Base-by-base conservation (phyloP, 2,113 vertebrate genomes). In the Nycticorax nycticorax region DNA sequence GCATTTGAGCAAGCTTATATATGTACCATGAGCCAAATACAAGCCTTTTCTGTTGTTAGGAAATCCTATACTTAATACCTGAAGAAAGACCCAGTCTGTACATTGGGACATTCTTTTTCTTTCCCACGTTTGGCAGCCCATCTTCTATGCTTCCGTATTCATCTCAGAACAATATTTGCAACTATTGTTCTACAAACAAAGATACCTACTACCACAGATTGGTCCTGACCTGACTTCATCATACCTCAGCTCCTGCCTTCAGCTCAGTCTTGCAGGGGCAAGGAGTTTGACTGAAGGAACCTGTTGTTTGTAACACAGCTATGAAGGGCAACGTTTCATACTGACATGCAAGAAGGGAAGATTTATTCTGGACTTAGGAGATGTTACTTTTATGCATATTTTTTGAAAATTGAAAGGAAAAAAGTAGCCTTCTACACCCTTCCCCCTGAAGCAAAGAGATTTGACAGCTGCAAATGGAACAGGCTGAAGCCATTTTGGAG, bases 401-500 rank as follows among this genome's bases (percentile, higher is more conserved):
- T 74, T 93, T 92, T 7, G 52, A 88, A 94, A 93, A 84, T 2
- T 33, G 14, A 62, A 59, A 43, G 57, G 28, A 79, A 94, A 55
- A 76, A 52, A 82, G 22, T 50, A 83, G 41, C 13, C 27, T 86
- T 71, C 72, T 92, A 45, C 39, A 15, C 22, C 6, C 7, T 71
- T 59, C 2, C 11, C 45, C 45, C n/a, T 52, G 53, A 57, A 66
- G 59, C 24, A 92, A 89, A 73, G 66, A 89, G 86, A 67, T 93
- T 32, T 66, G 71, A 88, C 59, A 91, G 63, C 67, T 83, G 75
- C 1, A 4, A 93, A 86, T 28, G n/a, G 50, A 88, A 67, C 33
- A 94, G 90, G 27, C 62, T 93, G 78, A 92, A 92, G 69, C 35
- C 45, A 47, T 94, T 95, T 92, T 85, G 68, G 82, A 95, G 82